Evolutionary conservation across 2,113 vertebrate species (phyloP).

Genomic region (Arvicanthis niloticus): DNA sequence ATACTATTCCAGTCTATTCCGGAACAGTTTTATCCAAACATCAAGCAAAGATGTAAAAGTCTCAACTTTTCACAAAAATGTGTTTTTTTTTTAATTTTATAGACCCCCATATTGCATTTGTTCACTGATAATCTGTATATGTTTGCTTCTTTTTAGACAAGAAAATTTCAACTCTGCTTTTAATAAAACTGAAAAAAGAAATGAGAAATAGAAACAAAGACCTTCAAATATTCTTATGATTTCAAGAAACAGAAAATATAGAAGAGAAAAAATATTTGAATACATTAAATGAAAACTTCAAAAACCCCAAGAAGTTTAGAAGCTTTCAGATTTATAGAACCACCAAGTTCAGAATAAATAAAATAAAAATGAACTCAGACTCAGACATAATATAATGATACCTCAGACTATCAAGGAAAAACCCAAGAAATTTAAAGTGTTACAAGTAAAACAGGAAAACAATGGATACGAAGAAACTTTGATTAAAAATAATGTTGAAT

Average conservation of each 20-base stretch:
- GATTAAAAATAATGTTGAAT: constrained; percentile 43
- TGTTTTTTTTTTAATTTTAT: constrained; percentile 33
- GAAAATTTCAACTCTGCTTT: constrained; percentile 16
- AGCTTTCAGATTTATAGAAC: constrained; percentile 16
- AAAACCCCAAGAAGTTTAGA: not conserved
- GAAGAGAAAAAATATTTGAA: constrained; percentile 2
- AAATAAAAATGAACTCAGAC: constrained; percentile 19
- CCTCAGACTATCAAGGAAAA: not conserved
- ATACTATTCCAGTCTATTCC: not conserved
- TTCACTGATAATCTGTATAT: not conserved
- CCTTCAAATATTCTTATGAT: not conserved
- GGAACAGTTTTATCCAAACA: constrained; percentile 37
- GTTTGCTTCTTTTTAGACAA: constrained; percentile 9
- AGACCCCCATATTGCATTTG: not conserved
- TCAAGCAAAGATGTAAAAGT: not conserved
- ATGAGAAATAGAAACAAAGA: constrained; percentile 38
- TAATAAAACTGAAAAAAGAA: not conserved
- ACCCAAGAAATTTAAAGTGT: not conserved
- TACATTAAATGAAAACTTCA: constrained; percentile 23
- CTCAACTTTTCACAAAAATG: not conserved
- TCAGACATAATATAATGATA: not conserved
- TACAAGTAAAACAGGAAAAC: not conserved
- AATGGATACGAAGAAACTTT: constrained; percentile 5
- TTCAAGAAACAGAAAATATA: constrained; percentile 39
- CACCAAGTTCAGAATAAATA: not conserved